These are phyloP conservation scores for Ictidomys tridecemlineatus DNA, from an alignment of 2,113 vertebrate genomes.

Conservation along the genomic window DNA sequence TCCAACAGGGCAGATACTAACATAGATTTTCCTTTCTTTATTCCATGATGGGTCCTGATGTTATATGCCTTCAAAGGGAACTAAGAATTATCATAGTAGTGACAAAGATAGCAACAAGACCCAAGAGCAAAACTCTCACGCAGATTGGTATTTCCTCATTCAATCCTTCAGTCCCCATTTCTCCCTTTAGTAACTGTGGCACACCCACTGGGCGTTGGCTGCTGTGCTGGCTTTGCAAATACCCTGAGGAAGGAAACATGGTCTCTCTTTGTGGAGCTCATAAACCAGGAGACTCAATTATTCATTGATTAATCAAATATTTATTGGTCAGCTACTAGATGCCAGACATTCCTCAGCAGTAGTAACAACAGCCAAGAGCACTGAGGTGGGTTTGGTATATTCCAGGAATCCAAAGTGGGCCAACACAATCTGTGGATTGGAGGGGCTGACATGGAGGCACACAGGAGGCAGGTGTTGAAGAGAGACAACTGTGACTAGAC, in stretches of 20 bases:
- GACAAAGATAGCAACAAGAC: neutral
- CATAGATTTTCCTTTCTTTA: conserved; percentile 19
- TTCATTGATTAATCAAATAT: neutral
- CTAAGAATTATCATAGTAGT: conserved; percentile 31
- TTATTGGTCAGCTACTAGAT: conserved; percentile 37
- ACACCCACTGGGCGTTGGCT: neutral
- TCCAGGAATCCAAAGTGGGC: neutral
- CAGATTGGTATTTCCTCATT: conserved; percentile 1
- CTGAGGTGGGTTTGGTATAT: neutral
- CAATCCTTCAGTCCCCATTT: neutral
- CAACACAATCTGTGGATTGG: neutral
- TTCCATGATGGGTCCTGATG: neutral
- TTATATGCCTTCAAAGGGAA: neutral
- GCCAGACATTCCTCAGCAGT: neutral
- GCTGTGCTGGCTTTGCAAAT: neutral
- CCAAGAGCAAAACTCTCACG: conserved; percentile 29
- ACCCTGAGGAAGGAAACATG: neutral
- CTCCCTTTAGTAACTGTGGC: neutral
- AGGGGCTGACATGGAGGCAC: neutral
- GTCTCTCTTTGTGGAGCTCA: neutral
- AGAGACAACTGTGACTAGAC: neutral
- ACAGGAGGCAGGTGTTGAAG: neutral
- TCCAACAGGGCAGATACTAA: neutral
- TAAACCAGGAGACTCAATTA: neutral
- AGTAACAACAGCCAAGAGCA: neutral